Conservation (phyloP, 2,797 vertebrate species). For the Eulemur albifrons region DNA sequence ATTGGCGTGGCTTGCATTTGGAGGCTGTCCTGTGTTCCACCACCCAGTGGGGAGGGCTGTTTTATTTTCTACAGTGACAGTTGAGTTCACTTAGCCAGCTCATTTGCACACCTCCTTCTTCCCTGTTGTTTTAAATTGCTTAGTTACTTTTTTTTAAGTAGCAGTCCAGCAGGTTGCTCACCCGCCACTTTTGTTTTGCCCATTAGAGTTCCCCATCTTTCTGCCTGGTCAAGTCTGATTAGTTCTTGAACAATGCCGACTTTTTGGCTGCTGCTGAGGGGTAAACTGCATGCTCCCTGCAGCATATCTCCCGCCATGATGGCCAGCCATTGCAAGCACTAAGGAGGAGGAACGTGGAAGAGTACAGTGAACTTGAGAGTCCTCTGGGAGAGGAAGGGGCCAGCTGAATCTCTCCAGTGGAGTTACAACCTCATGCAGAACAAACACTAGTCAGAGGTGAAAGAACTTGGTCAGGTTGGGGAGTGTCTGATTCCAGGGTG, state of each 20-base stretch:
- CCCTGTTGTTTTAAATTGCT: not conserved
- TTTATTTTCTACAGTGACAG: not conserved
- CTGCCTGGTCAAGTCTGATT: slow-evolving; percentile 29
- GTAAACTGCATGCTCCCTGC: not conserved
- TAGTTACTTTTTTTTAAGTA: not conserved
- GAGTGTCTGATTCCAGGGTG: not conserved
- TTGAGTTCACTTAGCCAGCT: not conserved
- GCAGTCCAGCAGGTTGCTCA: not conserved
- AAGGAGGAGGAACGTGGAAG: not conserved
- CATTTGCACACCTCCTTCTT: not conserved
- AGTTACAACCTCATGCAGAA: not conserved
- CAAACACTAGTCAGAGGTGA: not conserved
- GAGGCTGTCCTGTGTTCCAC: not conserved
- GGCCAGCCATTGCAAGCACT: not conserved
- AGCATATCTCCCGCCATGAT: not conserved
- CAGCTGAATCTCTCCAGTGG: not conserved
- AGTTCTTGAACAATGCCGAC: not conserved
- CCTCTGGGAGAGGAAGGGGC: not conserved
- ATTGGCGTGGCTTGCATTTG: not conserved
- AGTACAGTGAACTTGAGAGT: not conserved
- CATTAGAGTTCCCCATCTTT: not conserved
- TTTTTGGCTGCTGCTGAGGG: not conserved
- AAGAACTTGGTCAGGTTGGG: not conserved
- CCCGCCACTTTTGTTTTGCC: not conserved
- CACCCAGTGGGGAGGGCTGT: not conserved